phyloP scores from a whole-genome alignment of 2,797 vertebrate species.

The Potorous gilbertii region DNA sequence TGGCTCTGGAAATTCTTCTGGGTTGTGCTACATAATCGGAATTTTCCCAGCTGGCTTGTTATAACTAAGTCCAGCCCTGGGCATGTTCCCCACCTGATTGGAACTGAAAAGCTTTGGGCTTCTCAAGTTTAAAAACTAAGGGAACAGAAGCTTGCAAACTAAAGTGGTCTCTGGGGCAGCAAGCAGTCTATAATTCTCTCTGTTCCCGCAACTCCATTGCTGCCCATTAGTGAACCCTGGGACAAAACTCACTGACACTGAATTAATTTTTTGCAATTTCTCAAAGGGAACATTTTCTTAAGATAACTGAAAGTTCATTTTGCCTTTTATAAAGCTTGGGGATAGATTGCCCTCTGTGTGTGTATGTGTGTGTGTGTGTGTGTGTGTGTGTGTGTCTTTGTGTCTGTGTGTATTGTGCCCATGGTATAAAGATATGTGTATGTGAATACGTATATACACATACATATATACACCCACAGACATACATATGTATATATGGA shows the following conservation, averaged over 20 bases:
- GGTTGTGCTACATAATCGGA: neutral
- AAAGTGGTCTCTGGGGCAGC: neutral
- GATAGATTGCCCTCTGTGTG: neutral
- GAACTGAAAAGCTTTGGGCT: neutral
- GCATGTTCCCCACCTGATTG: neutral
- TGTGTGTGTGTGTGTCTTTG: neutral
- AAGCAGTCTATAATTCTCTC: neutral
- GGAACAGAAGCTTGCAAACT: neutral
- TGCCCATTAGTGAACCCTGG: neutral
- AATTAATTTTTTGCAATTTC: neutral
- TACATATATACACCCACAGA: neutral
- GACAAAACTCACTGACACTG: neutral
- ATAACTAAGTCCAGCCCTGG: neutral
- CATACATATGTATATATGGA: neutral
- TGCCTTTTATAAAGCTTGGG: neutral
- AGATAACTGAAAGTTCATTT: neutral
- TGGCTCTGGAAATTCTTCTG: neutral
- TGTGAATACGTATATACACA: neutral
- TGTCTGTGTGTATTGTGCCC: neutral
- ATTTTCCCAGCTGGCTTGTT: neutral
- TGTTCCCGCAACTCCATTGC: neutral
- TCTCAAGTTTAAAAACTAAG: constrained; percentile 15
- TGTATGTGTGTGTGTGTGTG: neutral
- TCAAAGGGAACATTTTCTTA: neutral
- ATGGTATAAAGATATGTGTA: neutral